Percentiles rank a stretch among this genome's conserved stretches.
Evolutionary conservation across 2,797 vertebrate genomes (phyloP).

Genomic region (Malacoraja senta): DNA sequence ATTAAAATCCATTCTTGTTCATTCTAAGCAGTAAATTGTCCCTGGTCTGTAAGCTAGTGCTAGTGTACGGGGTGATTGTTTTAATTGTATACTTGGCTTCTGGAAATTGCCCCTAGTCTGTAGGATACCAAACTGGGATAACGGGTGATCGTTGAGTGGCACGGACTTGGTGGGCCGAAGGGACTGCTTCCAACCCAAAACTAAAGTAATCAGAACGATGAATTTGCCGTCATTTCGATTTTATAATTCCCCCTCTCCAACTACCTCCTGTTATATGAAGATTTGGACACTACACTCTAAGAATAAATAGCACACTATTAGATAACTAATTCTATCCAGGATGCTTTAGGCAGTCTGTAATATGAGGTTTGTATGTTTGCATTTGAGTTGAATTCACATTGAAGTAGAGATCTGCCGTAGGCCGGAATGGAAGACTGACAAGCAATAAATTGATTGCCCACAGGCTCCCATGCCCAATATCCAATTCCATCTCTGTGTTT

Average conservation of each 20-base stretch:
- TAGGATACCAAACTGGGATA: no score
- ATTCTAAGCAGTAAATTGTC: no score
- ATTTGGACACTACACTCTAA: not conserved
- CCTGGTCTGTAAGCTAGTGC: no score
- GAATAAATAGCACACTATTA: not conserved
- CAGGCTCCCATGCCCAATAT: not conserved
- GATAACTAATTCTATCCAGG: not conserved
- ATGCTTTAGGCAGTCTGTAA: not conserved
- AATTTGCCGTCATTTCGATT: not conserved
- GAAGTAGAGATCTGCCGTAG: not conserved
- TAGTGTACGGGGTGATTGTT: no score
- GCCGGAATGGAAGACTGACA: not conserved
- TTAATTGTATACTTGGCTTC: no score
- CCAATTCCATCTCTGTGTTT: not conserved
- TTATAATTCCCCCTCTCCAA: not conserved
- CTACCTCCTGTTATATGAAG: not conserved
- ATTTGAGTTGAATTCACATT: not conserved
- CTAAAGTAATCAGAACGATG: not conserved
- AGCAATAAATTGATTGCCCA: not conserved
- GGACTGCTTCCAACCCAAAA: no score
- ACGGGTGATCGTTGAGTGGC: no score
- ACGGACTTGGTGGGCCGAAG: no score
- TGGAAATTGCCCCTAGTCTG: no score
- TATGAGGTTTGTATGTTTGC: conserved; percentile 9
- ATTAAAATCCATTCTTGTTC: no score